These are phyloP conservation scores for Alloplasta piceator DNA, from an alignment of 2,888 invertebrate genomes.

Conservation along the genomic window DNA sequence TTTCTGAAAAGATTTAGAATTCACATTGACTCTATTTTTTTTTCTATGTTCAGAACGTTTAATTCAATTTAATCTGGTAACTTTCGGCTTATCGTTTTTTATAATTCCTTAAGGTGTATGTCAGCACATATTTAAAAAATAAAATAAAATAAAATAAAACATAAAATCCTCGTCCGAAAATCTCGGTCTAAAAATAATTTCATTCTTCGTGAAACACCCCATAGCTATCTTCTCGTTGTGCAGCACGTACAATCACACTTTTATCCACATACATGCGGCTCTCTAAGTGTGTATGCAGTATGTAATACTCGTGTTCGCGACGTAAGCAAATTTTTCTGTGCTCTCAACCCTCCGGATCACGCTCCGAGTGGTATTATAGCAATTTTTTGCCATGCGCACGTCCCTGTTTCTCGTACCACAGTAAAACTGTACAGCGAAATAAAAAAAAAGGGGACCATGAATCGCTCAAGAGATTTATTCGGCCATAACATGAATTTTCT, in stretches of 20 bases:
- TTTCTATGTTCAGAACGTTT: too few species aligned
- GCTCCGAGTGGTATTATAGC: slow-evolving; percentile 13
- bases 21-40: too few species aligned
- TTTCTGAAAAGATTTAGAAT: too few species aligned
- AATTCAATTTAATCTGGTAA: too few species aligned
- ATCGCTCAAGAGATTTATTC: slow-evolving; percentile 1
- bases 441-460: not conserved
- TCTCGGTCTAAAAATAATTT: not conserved
- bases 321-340: slow-evolving; percentile 45
- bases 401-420: not conserved
- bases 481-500: not conserved
- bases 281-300: not conserved
- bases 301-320: slow-evolving; percentile 40
- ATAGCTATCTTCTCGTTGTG: not conserved
- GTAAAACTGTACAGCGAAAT: not conserved
- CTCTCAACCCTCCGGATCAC: slow-evolving; percentile 16
- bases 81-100: too few species aligned
- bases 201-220: not conserved
- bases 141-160: too few species aligned
- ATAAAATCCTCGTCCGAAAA: too few species aligned
- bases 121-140: too few species aligned
- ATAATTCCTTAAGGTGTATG: too few species aligned
- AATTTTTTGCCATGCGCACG: not conserved
- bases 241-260: slow-evolving; percentile 3
- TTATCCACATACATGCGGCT: not conserved